Percentiles rank a stretch among this genome's conserved stretches.
These are phyloP conservation scores for Matsumyia berberina DNA, from an alignment of 2,888 invertebrate genomes.

Conservation along the genomic window DNA sequence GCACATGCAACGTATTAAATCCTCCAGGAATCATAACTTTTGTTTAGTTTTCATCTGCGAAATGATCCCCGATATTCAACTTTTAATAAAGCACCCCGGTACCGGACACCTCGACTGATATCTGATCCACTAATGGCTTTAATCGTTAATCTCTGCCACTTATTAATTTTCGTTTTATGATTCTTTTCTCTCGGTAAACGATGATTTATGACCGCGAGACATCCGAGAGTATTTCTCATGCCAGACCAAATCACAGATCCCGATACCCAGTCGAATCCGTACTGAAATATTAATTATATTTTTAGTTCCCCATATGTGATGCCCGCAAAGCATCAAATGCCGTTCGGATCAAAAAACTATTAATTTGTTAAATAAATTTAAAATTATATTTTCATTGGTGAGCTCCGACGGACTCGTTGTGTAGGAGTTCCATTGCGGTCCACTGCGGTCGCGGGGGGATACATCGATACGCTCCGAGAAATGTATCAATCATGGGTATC, in stretches of 20 bases:
- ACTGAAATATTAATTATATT: constrained; percentile 66
- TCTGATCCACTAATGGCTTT: constrained; percentile 72
- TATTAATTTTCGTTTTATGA: constrained; percentile 76
- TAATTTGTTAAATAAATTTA: constrained; percentile 62
- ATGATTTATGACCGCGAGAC: constrained; percentile 71
- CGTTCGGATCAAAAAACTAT: constrained; percentile 63
- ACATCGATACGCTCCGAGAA: constrained; percentile 19
- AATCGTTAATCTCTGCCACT: constrained; percentile 76
- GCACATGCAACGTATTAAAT: not conserved
- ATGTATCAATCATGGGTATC: constrained; percentile 65
- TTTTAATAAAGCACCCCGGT: constrained; percentile 55
- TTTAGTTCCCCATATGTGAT: constrained; percentile 31
- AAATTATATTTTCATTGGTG: constrained; percentile 41
- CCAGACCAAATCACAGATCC: constrained; percentile 66
- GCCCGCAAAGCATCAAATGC: constrained; percentile 43
- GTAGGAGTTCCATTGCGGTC: constrained; percentile 52
- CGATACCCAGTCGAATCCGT: constrained; percentile 36
- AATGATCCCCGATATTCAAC: constrained; percentile 50
- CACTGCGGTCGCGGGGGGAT: not conserved
- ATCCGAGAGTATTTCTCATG: constrained; percentile 61
- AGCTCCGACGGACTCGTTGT: constrained; percentile 32
- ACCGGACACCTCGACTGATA: constrained; percentile 62
- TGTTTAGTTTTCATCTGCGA: constrained; percentile 59
- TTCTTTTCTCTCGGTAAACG: constrained; percentile 66
- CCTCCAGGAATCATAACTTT: constrained; percentile 34